These are phyloP conservation scores for Mormoops blainvillei DNA, from an alignment of 2,113 vertebrate genomes.

Conservation along the genomic window DNA sequence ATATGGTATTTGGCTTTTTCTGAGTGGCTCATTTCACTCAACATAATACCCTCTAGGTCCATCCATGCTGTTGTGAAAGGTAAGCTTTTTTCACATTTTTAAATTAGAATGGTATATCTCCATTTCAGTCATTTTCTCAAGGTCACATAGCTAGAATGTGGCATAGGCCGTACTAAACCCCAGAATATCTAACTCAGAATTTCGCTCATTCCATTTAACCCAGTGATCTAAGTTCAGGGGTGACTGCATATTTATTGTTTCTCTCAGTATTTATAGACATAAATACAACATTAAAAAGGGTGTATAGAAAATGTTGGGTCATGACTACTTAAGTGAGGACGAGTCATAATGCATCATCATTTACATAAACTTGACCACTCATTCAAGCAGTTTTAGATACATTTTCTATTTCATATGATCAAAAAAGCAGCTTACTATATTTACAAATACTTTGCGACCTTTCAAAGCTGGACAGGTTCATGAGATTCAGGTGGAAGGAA, in stretches of 20 bases:
- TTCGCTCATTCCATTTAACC: background rate
- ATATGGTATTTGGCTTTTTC: background rate
- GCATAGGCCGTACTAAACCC: rapidly evolving
- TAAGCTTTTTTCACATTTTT: background rate
- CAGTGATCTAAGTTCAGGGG: background rate
- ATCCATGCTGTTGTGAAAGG: background rate
- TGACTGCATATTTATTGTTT: background rate
- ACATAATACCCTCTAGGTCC: background rate
- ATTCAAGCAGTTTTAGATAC: background rate
- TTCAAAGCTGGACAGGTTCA: no score
- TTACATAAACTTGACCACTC: background rate
- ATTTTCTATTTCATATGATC: background rate
- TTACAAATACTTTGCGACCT: no score
- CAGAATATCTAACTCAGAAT: background rate
- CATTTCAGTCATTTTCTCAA: background rate
- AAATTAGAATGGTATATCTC: background rate
- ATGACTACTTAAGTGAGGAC: background rate
- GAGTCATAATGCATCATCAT: background rate
- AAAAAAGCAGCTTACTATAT: background rate
- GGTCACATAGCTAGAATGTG: background rate
- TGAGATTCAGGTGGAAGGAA: no score
- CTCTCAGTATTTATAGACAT: background rate
- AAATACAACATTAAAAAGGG: background rate
- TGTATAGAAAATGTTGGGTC: background rate
- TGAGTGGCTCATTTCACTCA: background rate